These are phyloP conservation scores for Periophthalmus modestus DNA, from an alignment of 2,113 vertebrate genomes.

Conservation along the genomic window DNA sequence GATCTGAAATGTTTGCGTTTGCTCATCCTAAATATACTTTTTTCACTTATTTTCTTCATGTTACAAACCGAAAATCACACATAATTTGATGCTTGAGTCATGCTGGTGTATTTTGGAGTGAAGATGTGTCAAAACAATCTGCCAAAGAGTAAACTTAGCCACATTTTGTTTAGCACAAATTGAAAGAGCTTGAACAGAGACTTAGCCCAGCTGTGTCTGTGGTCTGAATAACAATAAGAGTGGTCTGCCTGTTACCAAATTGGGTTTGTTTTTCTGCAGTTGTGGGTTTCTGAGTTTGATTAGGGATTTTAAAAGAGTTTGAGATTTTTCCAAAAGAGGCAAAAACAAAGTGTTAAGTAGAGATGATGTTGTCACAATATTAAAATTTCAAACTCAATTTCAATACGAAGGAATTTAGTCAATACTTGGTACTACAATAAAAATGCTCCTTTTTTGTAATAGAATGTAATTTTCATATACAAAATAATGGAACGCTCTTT, in stretches of 20 bases:
- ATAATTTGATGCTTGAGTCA: slow-evolving; percentile 5
- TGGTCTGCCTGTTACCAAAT: neutral
- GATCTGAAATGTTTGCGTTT: slow-evolving; percentile 26
- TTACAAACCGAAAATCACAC: neutral
- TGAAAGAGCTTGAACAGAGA: slow-evolving; percentile 25
- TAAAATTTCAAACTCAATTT: too few species aligned
- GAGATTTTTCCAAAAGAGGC: too few species aligned
- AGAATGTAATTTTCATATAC: too few species aligned
- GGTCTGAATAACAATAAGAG: slow-evolving; percentile 47
- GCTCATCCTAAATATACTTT: neutral
- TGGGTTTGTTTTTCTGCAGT: neutral
- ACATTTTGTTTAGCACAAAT: slow-evolving; percentile 23
- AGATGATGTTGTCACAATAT: too few species aligned
- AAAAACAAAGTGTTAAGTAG: too few species aligned
- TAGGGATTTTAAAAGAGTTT: too few species aligned
- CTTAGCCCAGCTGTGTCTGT: slow-evolving; percentile 20
- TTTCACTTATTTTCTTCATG: neutral
- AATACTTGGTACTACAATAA: too few species aligned
- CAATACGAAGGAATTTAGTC: too few species aligned
- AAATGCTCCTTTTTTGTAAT: too few species aligned
- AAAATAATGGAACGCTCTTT: too few species aligned
- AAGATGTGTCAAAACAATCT: neutral
- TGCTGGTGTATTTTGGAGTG: neutral
- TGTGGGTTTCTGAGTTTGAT: neutral
- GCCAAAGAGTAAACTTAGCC: slow-evolving; percentile 10